A percentile compares a stretch with the other conserved stretches of the same genome.
These are phyloP conservation scores for Sinhomidia bicolor DNA, from an alignment of 2,888 invertebrate genomes.

Conservation along the genomic window DNA sequence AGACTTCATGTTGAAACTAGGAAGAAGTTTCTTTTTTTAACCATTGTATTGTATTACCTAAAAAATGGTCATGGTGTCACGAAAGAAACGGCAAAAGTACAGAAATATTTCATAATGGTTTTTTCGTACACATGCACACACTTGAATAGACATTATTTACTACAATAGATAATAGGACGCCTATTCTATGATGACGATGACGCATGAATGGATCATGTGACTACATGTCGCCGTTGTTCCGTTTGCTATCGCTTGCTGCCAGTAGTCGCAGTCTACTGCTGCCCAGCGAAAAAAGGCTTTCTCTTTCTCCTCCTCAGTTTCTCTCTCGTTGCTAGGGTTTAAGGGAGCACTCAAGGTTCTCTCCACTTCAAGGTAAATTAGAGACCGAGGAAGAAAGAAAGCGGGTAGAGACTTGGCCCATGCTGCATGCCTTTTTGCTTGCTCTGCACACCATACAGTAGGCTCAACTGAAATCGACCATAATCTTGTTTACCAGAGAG, in stretches of 20 bases:
- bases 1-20: not conserved
- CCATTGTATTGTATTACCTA: not conserved
- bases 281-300: not conserved
- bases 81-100: not conserved
- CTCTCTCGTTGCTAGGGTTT: constrained; percentile 22
- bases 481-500: too few species aligned
- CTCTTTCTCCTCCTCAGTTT: constrained; percentile 19
- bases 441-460: too few species aligned
- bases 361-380: not conserved
- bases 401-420: too few species aligned
- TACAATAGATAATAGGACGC: not conserved
- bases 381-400: not conserved
- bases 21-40: not conserved
- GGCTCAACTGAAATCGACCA: too few species aligned
- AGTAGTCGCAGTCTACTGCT: not conserved
- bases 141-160: not conserved
- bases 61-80: not conserved
- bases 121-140: not conserved
- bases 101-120: constrained; percentile 27
- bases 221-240: constrained; percentile 9
- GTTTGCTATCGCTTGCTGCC: not conserved
- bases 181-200: not conserved
- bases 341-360: constrained; percentile 8
- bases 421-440: too few species aligned
- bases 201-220: constrained; percentile 44